Conservation (phyloP, 2,888 invertebrate species). For the Drosophila percnosoma region DNA sequence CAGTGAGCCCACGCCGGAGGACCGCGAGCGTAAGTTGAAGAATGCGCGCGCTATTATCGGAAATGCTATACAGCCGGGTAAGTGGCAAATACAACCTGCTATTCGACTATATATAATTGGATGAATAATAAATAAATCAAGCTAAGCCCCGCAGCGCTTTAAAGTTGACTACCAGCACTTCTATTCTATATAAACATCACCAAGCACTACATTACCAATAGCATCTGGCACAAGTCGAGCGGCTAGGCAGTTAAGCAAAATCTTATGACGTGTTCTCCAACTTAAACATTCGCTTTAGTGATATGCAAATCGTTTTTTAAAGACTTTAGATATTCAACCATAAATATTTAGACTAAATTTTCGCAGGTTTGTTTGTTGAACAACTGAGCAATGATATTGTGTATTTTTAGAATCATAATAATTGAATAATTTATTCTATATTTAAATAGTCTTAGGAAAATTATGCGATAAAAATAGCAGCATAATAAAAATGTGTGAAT, state of each 20-base stretch:
- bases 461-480: neutral
- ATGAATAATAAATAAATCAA: slow-evolving; percentile 50
- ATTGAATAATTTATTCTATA: neutral
- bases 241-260: slow-evolving; percentile 24
- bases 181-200: slow-evolving; percentile 29
- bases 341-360: neutral
- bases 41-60: slow-evolving; percentile 91
- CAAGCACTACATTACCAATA: slow-evolving; percentile 27
- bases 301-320: neutral
- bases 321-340: neutral
- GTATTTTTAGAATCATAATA: neutral
- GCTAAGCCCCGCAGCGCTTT: slow-evolving; percentile 75
- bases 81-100: slow-evolving; percentile 65
- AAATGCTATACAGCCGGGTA: slow-evolving; percentile 87
- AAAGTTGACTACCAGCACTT: slow-evolving; percentile 74
- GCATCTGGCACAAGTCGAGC: slow-evolving; percentile 50
- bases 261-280: neutral
- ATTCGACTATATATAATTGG: neutral
- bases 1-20: slow-evolving; percentile 71
- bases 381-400: neutral
- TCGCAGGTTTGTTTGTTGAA: neutral
- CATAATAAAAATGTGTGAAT: neutral
- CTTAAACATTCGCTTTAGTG: neutral
- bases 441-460: neutral
- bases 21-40: slow-evolving; percentile 87